Base-by-base conservation (phyloP, 2,113 vertebrate species). In the Equus quagga region DNA sequence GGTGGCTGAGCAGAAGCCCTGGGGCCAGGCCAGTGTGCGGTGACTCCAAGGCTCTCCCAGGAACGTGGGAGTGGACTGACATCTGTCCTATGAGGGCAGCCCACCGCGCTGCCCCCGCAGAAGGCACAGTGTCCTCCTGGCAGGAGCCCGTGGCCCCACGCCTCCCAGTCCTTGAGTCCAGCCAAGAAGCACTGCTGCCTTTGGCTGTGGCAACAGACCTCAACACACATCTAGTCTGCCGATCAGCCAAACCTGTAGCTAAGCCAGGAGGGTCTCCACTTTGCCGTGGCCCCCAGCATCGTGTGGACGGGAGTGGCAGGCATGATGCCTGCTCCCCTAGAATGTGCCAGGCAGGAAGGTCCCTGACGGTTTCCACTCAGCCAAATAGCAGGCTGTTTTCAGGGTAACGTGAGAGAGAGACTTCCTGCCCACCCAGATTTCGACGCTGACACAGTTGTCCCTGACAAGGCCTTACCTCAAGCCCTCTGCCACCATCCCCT, bases 401-500 rank as follows among this genome's bases (percentile, higher is more conserved):
- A 46, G 44, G 33, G 10, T 21, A 49, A 44, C 0, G 10, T 14
- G 58, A 82, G n/a, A 17, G 58, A 12, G 70, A 65, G 28, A 10
- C 64, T 49, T n/a, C 8, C 44, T 49, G 11, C 31, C 26, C 18
- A 6, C 82, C 81, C 21, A 24, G 6, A 2, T 23, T 70, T 58
- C 11, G 8, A 62, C 54, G 51, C 72, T 67, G 28, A 33, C 31
- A 10, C 0, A 8, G 54, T 33, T 24, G 4, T 78, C 60, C 12
- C 23, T 14, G 24, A 36, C 23, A 21, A 69, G 23, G 44, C n/a
- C n/a, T 36, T 17, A 5, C 46, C 44, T 56, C 36, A 28, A 15
- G 21, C 19, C n/a, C 9, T 24, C 24, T 2, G 0, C 12, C 8
- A 0, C n/a, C 0, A 15, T 21, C 18, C 1, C 1, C 7, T 12